Base-by-base conservation (phyloP, 2,113 vertebrate species). In the Neopipo cinnamomea region DNA sequence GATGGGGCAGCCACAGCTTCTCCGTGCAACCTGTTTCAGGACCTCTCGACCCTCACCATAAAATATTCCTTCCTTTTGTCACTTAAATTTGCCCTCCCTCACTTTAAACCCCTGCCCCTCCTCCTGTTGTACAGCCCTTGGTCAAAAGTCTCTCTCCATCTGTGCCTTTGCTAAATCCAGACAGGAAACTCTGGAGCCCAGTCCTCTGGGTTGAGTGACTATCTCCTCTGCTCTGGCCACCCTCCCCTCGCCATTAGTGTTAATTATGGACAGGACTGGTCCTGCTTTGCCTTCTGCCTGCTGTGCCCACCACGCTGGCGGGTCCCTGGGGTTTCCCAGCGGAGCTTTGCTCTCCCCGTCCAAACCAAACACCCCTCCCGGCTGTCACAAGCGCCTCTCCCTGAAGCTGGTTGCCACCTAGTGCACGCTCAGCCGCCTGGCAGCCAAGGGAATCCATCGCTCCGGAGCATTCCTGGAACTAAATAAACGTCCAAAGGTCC, bases 371-470 rank as follows among this genome's bases (percentile, higher is more conserved):
- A 7, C 33, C 22, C 35, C 35, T 84, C 37, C 47, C 49, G 12
- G 67, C 67, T 46, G 37, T 61, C 20, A 12, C 62, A 2, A 28
- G 46, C 3, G 1, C 66, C 28, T 93, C 87, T 71, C 52, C 70
- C 88, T 77, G 90, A 88, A 78, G 78, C 53, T 58, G 61, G 18
- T 15, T 92, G 94, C 95, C 95, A 76, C 75, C 94, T 95, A 94
- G 92, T 4, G 92, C 82, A 47, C 68, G 0, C 55, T 42, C 31
- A 18, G 75, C 73, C 11, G 4, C 24, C 8, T 5, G 39, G 61
- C 92, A 82, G 61, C 77, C 49, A 0, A 0, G 8, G 15, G 2
- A 2, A 39, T 22, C 44, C 73, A 2, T 8, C 73, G n/a, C 63
- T 27, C 14, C 2, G 2, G n/a, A 49, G 39, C 8, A 5, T 42